Base-by-base conservation (phyloP, 2,888 invertebrate genomes). In the Melipona bicolor region DNA sequence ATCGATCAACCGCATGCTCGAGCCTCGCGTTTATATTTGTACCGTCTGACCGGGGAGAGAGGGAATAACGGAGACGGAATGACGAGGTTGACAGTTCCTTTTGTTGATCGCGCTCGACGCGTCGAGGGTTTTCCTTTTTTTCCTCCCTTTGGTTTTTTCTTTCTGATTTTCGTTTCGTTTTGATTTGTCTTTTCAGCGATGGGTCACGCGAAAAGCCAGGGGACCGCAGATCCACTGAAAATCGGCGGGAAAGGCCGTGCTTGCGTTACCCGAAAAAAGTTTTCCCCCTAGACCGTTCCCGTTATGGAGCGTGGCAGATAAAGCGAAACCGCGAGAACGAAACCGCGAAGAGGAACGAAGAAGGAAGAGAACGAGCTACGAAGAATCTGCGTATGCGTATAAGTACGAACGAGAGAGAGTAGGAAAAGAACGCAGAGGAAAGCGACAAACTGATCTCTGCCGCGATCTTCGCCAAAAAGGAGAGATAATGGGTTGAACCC, bases 121-220 rank as follows among this genome's bases (percentile, higher is more conserved):
- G 9, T 52, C 43, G 61, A 62, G 36, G 56, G 21, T 24, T 21
- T 17, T 21, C 79, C 52, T 88, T 89, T 71, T 71, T 89, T 91
- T 89, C 89, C 88, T 43, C 43, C 43, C 43, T 43, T 9, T 43
- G 43, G 9, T 36, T 36, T 36, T 36, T 43, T 70, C 77, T 89
- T 91, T 90, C 89, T 88, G 84, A 88, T 88, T 91, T 89, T 86
- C 87, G 87, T 92, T 92, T 91, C 86, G 85, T 86, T 91, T 90
- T 90, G 88, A 87, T 91, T 89, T 90, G 76, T 91, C 88, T 91
- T 75, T 93, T 87, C 93, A 94, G 94, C 92, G 89, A 94, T 92
- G 93, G 93, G 90, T 90, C 90, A 89, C 87, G 87, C 81, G 89
- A 89, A 87, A 89, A 84, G 85, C 71, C 88, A 81, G 83, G 88